A percentile compares a stretch with the other conserved stretches of the same genome.
Evolutionary conservation across 2,113 vertebrate species (phyloP).

Genomic region (Triplophysa rosa): DNA sequence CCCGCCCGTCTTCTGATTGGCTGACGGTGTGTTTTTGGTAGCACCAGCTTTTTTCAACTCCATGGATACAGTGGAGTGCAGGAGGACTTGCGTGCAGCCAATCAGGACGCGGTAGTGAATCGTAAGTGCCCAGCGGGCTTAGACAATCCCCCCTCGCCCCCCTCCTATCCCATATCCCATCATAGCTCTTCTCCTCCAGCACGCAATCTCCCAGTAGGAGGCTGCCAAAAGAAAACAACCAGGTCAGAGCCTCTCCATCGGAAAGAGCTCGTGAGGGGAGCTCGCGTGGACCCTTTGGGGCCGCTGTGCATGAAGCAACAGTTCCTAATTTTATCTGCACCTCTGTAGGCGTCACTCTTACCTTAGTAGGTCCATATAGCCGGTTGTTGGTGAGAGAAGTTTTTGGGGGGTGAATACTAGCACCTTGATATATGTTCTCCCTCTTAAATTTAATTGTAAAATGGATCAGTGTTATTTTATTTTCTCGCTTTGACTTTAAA

Average conservation of each 20-base stretch:
- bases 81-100: conserved; percentile 69
- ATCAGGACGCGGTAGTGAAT: conserved; percentile 67
- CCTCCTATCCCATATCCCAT: not conserved
- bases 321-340: not conserved
- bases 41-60: conserved; percentile 73
- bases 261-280: conserved; percentile 12
- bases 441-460: too few species aligned
- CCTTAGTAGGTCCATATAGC: conserved; percentile 9
- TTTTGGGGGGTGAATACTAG: not conserved
- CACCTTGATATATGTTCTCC: not conserved
- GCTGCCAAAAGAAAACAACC: conserved; percentile 70
- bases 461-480: too few species aligned
- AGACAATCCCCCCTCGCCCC: conserved; percentile 56
- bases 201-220: conserved; percentile 70
- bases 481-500: too few species aligned
- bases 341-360: not conserved
- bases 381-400: not conserved
- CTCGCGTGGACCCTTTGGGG: conserved; percentile 3
- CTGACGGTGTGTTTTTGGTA: conserved; percentile 71
- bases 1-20: conserved; percentile 63
- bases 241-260: conserved; percentile 47
- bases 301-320: conserved; percentile 28
- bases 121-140: conserved; percentile 65
- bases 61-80: conserved; percentile 78
- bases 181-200: conserved; percentile 48